Conservation (phyloP, 2,113 vertebrate species). For the Gasterosteus aculeatus region DNA sequence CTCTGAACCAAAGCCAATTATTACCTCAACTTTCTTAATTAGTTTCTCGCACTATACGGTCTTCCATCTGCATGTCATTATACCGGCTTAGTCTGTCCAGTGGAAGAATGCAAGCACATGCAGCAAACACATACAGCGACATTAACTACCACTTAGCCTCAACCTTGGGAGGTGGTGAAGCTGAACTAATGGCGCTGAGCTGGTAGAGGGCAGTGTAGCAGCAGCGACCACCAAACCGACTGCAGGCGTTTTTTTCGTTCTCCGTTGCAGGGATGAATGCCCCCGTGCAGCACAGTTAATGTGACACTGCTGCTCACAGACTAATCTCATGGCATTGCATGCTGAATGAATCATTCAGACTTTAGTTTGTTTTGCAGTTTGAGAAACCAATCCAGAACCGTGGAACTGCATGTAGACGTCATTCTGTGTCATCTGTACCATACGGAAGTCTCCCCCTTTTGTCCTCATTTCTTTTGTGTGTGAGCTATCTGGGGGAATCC, state of each 20-base stretch:
- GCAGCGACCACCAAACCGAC: conserved; percentile 18
- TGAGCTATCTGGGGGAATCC: not conserved
- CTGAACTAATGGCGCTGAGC: conserved; percentile 71
- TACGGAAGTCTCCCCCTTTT: not conserved
- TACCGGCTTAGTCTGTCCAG: conserved; percentile 45
- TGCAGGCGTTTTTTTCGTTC: conserved; percentile 51
- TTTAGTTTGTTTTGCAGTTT: conserved; percentile 5
- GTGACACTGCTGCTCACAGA: conserved; percentile 14
- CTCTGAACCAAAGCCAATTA: conserved; percentile 56
- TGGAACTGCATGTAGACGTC: not conserved
- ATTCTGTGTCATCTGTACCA: not conserved
- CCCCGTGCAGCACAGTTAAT: conserved; percentile 23
- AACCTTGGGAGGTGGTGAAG: conserved; percentile 65
- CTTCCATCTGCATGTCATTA: conserved; percentile 56
- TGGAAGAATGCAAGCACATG: conserved; percentile 34
- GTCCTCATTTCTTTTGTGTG: not conserved
- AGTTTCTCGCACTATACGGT: conserved; percentile 39
- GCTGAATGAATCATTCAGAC: conserved; percentile 21
- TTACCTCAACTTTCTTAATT: conserved; percentile 52
- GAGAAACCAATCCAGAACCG: not conserved
- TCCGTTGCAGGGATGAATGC: conserved; percentile 46
- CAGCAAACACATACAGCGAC: conserved; percentile 36
- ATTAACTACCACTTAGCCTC: conserved; percentile 53
- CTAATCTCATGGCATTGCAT: conserved; percentile 1
- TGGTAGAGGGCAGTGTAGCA: conserved; percentile 66